phyloP scores from a whole-genome alignment of 1,140 invertebrate genomes.

The Drosophila dunni region DNA sequence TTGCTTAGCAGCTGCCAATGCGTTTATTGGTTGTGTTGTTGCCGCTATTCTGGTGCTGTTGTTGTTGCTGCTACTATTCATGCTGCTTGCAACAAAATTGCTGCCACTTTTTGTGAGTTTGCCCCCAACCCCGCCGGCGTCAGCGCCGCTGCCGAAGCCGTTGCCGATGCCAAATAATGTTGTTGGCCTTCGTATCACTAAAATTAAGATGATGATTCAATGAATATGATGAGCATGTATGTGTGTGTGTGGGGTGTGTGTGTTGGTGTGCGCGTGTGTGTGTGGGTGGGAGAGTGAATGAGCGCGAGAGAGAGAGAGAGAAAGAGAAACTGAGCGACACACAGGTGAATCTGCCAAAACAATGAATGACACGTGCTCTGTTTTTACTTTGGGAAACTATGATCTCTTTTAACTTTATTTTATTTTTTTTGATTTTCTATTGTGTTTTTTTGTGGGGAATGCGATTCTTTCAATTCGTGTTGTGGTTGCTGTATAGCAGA shows the following conservation, averaged over 20 bases:
- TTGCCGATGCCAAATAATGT: conserved; percentile 72
- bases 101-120: conserved; percentile 45
- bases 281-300: background rate
- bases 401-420: background rate
- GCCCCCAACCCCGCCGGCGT: conserved; percentile 52
- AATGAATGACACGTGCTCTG: conserved; percentile 27
- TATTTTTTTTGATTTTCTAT: no score
- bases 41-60: conserved; percentile 15
- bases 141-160: conserved; percentile 43
- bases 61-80: conserved; percentile 5
- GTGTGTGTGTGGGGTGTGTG: conserved; percentile 34
- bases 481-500: conserved; percentile 45
- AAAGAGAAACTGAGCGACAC: conserved; percentile 6
- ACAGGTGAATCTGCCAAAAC: conserved; percentile 11
- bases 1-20: conserved; percentile 73
- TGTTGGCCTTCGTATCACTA: conserved; percentile 84
- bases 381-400: conserved; percentile 26
- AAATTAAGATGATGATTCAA: conserved; percentile 84
- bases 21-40: conserved; percentile 45
- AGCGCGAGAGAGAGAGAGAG: conserved; percentile 1
- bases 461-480: conserved; percentile 39
- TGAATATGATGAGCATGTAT: conserved; percentile 76
- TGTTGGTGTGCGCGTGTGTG: conserved; percentile 30
- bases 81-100: conserved; percentile 41
- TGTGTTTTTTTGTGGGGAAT: conserved; percentile 2